Base-by-base conservation (phyloP, 2,113 vertebrate genomes). In the Leuciscus idus region DNA sequence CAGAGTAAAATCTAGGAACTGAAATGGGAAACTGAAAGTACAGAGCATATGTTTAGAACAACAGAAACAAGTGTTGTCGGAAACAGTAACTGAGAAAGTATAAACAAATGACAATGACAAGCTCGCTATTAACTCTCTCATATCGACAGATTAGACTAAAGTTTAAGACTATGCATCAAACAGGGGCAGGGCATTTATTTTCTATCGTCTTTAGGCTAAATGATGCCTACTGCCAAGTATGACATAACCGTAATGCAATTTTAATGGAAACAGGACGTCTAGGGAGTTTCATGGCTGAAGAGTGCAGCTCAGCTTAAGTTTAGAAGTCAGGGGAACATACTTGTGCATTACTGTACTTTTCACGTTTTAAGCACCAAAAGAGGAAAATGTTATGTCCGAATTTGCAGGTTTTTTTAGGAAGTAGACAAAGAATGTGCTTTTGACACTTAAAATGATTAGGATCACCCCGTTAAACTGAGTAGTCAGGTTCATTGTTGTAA, bases 181-280 rank as follows among this genome's bases (percentile, higher is more conserved):
- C 92, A 91, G 89, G 89, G 87, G 91, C 86, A 83, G 89, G 85
- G 75, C 87, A 89, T 93, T 90, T 93, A 90, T 90, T 89, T 92
- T 91, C 90, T 87, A 86, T 85, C 39, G 91, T 90, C 88, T 89
- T 89, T 86, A 91, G 85, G 90, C 81, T 17, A 72, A 26, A 66
- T 75, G 85, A 85, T 83, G 72, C 83, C 86, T 77, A 68, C 79
- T 86, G 94, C 94, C 94, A 94, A 94, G 86, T 85, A 90, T 95
- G 94, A 95, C 91, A 92, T 94, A 93, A 93, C 86, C 86, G 89
- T 90, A 92, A 92, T 91, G 93, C 88, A 91, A 95, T 94, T 94
- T 95, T 94, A 95, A 95, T 95, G 90, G 93, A 92, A 94, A 93
- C 94, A 93, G 91, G 89, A 90, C 91, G 91, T 92, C 91, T 83